Conservation (phyloP, 2,888 invertebrate species). For the Ochlodes sylvanus region DNA sequence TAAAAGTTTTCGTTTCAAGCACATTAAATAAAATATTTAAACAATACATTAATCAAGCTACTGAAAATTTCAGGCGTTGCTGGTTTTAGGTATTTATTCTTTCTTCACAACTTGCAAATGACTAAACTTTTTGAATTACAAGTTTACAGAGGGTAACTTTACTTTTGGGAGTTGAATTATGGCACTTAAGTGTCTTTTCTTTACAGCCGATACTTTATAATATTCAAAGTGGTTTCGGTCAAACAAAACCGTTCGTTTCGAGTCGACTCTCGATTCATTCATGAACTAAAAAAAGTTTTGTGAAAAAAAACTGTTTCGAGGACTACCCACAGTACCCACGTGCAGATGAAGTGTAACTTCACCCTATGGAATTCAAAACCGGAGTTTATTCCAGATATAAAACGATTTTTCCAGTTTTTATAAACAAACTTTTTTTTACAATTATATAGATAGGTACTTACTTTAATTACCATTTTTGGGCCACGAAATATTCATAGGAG, state of each 20-base stretch:
- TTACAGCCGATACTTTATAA: conserved; percentile 14
- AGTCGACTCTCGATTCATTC: not conserved
- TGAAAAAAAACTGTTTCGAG: too few species aligned
- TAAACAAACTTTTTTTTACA: too few species aligned
- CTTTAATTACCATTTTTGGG: too few species aligned
- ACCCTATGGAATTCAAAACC: too few species aligned
- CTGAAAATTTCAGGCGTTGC: conserved; percentile 28
- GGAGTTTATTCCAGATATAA: too few species aligned
- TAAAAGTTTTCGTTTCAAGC: conserved; percentile 27
- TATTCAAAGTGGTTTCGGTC: conserved; percentile 17
- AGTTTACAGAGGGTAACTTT: conserved; percentile 20
- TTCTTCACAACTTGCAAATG: conserved; percentile 26
- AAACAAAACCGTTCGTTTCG: not conserved
- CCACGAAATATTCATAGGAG: too few species aligned
- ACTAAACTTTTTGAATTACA: conserved; percentile 25
- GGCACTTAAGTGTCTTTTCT: conserved; percentile 20
- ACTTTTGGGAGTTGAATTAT: conserved; percentile 24
- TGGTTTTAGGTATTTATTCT: conserved; percentile 31
- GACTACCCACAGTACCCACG: too few species aligned
- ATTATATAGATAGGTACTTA: too few species aligned
- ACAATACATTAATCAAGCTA: conserved; percentile 34
- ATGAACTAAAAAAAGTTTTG: not conserved
- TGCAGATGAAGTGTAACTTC: too few species aligned
- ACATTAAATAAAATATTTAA: conserved; percentile 37
- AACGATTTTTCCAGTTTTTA: too few species aligned